These are phyloP conservation scores for Microchirus variegatus DNA, from an alignment of 2,797 vertebrate species.

Conservation along the genomic window DNA sequence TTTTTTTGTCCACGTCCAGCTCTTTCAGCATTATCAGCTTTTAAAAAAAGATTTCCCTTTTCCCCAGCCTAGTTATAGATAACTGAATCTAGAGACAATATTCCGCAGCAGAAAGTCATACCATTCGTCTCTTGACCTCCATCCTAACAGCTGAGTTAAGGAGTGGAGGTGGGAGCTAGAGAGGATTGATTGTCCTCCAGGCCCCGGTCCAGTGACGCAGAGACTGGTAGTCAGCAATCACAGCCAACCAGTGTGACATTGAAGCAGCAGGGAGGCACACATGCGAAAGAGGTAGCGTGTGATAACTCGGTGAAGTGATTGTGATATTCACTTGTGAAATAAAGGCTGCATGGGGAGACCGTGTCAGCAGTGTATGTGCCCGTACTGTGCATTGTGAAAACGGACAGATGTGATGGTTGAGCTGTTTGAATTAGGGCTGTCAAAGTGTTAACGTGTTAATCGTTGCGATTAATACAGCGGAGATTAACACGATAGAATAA, in stretches of 20 bases:
- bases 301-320: constrained; percentile 18
- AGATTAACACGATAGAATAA: no score
- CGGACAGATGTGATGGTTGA: no score
- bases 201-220: constrained; percentile 18
- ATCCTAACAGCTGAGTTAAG: constrained; percentile 12
- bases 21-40: background rate
- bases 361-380: no score
- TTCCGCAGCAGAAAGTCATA: constrained; percentile 6
- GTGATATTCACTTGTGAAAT: background rate
- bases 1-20: no score
- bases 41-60: background rate
- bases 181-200: constrained; percentile 48
- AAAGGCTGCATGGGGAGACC: no score
- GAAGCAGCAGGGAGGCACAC: constrained; percentile 11
- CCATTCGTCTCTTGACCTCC: constrained; percentile 40
- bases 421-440: no score
- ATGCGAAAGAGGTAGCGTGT: constrained; percentile 14
- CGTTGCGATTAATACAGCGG: no score
- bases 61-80: constrained; percentile 5
- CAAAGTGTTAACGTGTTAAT: no score
- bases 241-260: constrained; percentile 41
- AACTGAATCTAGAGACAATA: constrained; percentile 5
- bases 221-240: constrained; percentile 32
- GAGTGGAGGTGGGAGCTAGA: constrained; percentile 42
- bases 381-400: no score